Percentiles rank a stretch among this genome's conserved stretches.
Evolutionary conservation across 2,888 invertebrate genomes (phyloP).

Genomic region (Rhogogaster chlorosoma): DNA sequence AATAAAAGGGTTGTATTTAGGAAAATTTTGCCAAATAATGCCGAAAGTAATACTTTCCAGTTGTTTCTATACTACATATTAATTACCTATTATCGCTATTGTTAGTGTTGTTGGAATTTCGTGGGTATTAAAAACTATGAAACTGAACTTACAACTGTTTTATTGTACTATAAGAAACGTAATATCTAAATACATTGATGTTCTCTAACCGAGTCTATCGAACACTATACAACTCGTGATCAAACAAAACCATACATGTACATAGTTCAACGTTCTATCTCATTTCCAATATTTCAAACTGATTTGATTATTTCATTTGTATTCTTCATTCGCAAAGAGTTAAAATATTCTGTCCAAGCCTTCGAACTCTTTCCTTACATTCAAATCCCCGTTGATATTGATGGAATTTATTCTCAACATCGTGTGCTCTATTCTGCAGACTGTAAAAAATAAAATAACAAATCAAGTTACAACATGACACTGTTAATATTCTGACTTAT

Average conservation of each 20-base stretch:
- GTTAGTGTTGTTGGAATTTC: conserved; percentile 29
- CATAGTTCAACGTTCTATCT: neutral
- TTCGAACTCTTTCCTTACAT: conserved; percentile 78
- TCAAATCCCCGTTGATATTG: conserved; percentile 81
- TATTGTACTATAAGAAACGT: conserved; percentile 33
- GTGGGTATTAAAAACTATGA: neutral
- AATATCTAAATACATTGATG: conserved; percentile 30
- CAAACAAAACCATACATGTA: conserved; percentile 20
- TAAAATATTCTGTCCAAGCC: conserved; percentile 75
- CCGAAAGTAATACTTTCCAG: conserved; percentile 7
- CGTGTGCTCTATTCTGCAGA: conserved; percentile 85
- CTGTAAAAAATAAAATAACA: conserved; percentile 72
- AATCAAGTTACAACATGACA: conserved; percentile 2
- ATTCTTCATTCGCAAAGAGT: neutral
- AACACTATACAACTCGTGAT: neutral
- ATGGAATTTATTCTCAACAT: conserved; percentile 89
- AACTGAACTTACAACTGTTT: conserved; percentile 7
- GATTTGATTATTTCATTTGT: neutral
- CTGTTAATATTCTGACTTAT: neutral
- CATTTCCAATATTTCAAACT: conserved; percentile 4
- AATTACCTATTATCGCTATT: neutral
- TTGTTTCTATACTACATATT: neutral
- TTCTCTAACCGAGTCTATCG: neutral
- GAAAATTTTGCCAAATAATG: conserved; percentile 37
- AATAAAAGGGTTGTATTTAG: conserved; percentile 27